Conservation (phyloP, 2,113 vertebrate species). For the Columba janthina region DNA sequence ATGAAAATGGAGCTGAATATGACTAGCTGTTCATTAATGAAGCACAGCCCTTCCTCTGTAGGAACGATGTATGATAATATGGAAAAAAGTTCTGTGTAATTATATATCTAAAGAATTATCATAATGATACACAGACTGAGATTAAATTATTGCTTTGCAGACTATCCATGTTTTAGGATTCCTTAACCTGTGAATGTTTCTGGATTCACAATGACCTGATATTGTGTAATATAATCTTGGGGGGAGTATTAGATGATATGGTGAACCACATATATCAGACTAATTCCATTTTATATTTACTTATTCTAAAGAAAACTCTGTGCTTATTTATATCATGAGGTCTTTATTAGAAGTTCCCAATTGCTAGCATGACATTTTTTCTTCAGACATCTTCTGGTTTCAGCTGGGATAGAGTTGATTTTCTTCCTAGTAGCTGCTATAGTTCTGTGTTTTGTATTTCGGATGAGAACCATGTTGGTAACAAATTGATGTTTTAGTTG, state of each 20-base stretch:
- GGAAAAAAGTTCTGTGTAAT: not conserved
- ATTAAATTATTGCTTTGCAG: not conserved
- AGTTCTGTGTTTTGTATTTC: too few relatives aligned
- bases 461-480: too few relatives aligned
- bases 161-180: not conserved
- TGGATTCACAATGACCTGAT: not conserved
- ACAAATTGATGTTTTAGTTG: too few relatives aligned
- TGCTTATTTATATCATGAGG: not conserved
- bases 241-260: not conserved
- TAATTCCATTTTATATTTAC: not conserved
- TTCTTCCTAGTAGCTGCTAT: too few relatives aligned
- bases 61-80: not conserved
- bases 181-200: not conserved
- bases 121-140: not conserved
- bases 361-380: not conserved
- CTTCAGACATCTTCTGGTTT: not conserved
- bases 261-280: not conserved
- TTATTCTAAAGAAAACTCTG: not conserved
- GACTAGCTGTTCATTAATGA: not conserved
- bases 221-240: not conserved
- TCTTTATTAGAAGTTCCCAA: not conserved
- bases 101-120: not conserved
- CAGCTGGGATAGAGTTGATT: too few relatives aligned
- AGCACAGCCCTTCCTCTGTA: not conserved
- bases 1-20: not conserved